Base-by-base conservation (phyloP, 1,140 invertebrate species). In the Papilio polyxenes region DNA sequence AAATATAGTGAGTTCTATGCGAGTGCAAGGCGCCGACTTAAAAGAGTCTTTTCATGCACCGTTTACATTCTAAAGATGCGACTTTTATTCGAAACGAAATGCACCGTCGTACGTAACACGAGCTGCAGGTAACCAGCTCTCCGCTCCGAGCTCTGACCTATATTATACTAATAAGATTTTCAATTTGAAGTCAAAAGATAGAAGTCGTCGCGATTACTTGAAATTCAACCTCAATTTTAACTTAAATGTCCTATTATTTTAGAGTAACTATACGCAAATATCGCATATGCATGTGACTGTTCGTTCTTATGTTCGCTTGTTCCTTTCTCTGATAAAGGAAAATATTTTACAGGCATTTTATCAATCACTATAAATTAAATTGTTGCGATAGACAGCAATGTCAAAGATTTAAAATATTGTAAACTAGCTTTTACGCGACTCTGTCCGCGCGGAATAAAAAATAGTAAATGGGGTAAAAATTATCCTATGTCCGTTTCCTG, bases 31-130 rank as follows among this genome's bases (percentile, higher is more conserved):
- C 48, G 49, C 44, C 20, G 75, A 51, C 75, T 77, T 77, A 53
- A 77, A 56, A 77, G 48, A 11, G 49, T 2, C 23, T 77, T 77
- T 76, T 77, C 75, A 77, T 77, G 75, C 75, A 53, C 48, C 75
- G 75, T 53, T 77, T 77, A 77, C 75, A 77, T 77, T 77, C 75
- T 77, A 77, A 77, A 77, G 75, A 77, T 13, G 75, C 10, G 48
- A 51, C 75, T 77, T 49, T 77, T 77, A 77, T 49, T 77, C 31
- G 48, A 31, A 49, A 23, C 20, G 48, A 77, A 77, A 77, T 77
- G 48, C 48, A 7, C 75, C 44, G 13, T 75, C 74, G 20, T 20
- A 49, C 75, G 75, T 77, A 77, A 77, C 23, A 53, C 53, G 48
- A 72, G 65, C 31, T 72, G 65, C 65, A 72, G 65, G 65, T 72